Percentiles rank a stretch among this genome's conserved stretches.
These are phyloP conservation scores for Turritopsis rubra DNA, from an alignment of 30 jellyfish, hydroid and myxozoan genomes.

Conservation along the genomic window DNA sequence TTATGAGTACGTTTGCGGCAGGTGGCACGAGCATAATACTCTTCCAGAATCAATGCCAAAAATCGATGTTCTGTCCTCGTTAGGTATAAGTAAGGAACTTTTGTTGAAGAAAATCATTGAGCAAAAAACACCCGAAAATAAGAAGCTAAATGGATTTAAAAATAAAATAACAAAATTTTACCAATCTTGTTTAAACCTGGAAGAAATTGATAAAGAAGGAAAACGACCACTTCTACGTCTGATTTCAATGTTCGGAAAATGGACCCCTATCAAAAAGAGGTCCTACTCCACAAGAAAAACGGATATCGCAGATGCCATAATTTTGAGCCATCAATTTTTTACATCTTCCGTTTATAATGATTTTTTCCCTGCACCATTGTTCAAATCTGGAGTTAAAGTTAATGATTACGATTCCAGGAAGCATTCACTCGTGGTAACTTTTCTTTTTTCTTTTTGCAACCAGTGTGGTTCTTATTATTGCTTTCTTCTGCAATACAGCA, in stretches of 20 bases:
- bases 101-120: neutral
- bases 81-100: neutral
- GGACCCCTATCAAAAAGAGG: conserved; percentile 22
- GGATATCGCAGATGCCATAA: conserved; percentile 11
- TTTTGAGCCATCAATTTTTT: conserved; percentile 31
- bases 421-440: conserved; percentile 53
- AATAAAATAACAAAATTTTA: conserved; percentile 11
- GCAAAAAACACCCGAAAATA: neutral
- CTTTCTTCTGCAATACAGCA: too few species aligned
- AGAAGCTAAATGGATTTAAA: conserved; percentile 7
- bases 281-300: neutral
- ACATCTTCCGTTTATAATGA: conserved; percentile 25
- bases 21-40: conserved; percentile 7
- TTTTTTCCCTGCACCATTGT: conserved; percentile 46
- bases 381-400: conserved; percentile 53
- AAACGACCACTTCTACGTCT: neutral
- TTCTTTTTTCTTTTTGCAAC: neutral
- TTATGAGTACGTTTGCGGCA: conserved; percentile 32
- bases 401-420: conserved; percentile 45
- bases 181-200: conserved; percentile 10
- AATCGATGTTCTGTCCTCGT: conserved; percentile 17
- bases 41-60: conserved; percentile 25
- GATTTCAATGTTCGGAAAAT: conserved; percentile 16
- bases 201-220: conserved; percentile 3
- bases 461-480: too few species aligned